Base-by-base conservation (phyloP, 2,113 vertebrate genomes). In the Picathartes gymnocephalus region DNA sequence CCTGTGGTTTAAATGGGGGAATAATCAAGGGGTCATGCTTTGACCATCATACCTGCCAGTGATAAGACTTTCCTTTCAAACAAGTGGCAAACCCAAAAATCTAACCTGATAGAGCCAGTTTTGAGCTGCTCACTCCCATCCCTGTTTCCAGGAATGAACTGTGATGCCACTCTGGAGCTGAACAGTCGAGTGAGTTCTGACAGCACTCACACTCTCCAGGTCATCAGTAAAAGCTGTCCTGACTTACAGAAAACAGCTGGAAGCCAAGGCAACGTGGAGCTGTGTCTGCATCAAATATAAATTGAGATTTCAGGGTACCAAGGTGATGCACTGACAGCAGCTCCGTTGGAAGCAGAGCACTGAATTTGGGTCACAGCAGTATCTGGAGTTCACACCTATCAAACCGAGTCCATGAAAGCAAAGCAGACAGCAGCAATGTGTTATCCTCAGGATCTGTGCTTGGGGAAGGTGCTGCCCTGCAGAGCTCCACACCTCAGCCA, bases 181-280 rank as follows among this genome's bases (percentile, higher is more conserved):
- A 87, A 85, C 24, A 45, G 39, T 21, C 3, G 3, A 65, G 51
- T 39, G 50, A 74, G 56, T 71, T 72, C 84, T 86, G 74, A 79
- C 74, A 87, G 61, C 74, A 25, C 58, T 77, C 64, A 44, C 48
- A 81, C 58, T n/a, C 85, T 57, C 31, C 40, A 56, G 70, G 66
- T 45, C 35, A 7, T 31, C 71, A 70, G 42, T 9, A 47, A 69
- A 73, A 86, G 68, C 92, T 70, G 68, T 54, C 68, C 82, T 88
- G 94, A 56, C 82, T 86, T 62, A n/a, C 0, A 93, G 69, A 88
- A 60, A 92, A 44, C 86, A 90, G 88, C 91, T 92, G 91, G 91
- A 81, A 83, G 88, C 51, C 82, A 70, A 77, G 60, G 35, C 47
- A 90, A 62, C 4, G 5, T 0, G 6, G 4, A 90, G 68, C 71